These are phyloP conservation scores for Sweltsa coloradensis DNA, from an alignment of 1,140 invertebrate species.

Conservation along the genomic window DNA sequence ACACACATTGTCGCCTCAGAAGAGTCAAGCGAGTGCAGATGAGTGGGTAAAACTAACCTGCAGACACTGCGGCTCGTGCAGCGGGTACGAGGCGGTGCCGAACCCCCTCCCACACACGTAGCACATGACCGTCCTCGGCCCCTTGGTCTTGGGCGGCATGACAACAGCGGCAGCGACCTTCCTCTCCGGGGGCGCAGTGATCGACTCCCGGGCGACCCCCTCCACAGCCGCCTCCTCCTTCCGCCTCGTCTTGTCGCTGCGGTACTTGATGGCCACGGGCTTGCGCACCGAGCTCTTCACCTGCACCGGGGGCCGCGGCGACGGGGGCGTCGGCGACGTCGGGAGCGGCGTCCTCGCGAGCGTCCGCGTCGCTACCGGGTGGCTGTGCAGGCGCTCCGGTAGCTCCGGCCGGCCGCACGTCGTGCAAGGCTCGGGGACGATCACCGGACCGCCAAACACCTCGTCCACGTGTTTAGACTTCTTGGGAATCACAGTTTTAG, in stretches of 20 bases:
- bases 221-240: not conserved
- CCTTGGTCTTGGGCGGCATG: not conserved
- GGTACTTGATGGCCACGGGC: constrained; percentile 37
- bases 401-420: constrained; percentile 39
- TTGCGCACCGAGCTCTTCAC: constrained; percentile 34
- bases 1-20: too few relatives aligned
- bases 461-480: not conserved
- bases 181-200: not conserved
- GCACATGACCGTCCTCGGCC: constrained; percentile 38
- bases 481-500: not conserved
- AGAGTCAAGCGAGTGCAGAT: too few relatives aligned
- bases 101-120: constrained; percentile 69
- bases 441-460: too few relatives aligned
- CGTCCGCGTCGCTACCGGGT: constrained; percentile 23
- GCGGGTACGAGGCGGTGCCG: constrained; percentile 56
- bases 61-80: constrained; percentile 70
- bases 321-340: not conserved
- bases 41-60: constrained; percentile 51
- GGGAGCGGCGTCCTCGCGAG: constrained; percentile 3
- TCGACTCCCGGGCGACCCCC: not conserved
- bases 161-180: not conserved
- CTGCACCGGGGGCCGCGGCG: not conserved
- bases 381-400: constrained; percentile 45
- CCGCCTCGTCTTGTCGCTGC: constrained; percentile 23
- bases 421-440: constrained; percentile 38